phyloP scores from a whole-genome alignment of 2,888 invertebrate species.

The Erpobdella octoculata region DNA sequence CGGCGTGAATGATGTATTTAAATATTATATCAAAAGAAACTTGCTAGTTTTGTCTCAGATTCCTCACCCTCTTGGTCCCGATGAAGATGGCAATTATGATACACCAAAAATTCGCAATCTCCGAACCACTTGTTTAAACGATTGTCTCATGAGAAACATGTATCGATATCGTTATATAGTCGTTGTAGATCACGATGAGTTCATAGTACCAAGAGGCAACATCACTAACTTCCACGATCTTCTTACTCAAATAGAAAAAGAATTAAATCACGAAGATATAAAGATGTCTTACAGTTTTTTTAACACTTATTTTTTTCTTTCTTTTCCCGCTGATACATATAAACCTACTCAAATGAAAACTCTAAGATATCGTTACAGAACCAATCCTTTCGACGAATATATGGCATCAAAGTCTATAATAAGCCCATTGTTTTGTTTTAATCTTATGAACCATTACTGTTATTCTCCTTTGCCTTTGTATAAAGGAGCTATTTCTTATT shows the following conservation, averaged over 20 bases:
- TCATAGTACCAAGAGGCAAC: slow-evolving; percentile 32
- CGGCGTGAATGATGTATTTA: slow-evolving; percentile 23
- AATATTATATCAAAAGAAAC: slow-evolving; percentile 31
- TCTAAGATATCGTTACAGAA: slow-evolving; percentile 6
- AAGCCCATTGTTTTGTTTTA: slow-evolving; percentile 32
- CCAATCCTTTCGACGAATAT: slow-evolving; percentile 16
- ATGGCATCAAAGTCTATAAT: slow-evolving; percentile 33
- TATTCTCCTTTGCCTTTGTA: slow-evolving; percentile 24
- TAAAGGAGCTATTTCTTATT: slow-evolving; percentile 3
- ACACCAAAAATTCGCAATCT: slow-evolving; percentile 18
- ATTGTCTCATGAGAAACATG: slow-evolving; percentile 37
- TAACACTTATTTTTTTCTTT: slow-evolving; percentile 34
- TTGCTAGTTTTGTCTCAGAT: slow-evolving; percentile 30
- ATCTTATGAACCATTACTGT: slow-evolving; percentile 38
- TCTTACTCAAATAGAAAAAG: neutral
- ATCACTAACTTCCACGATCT: slow-evolving; percentile 11
- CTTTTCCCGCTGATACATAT: slow-evolving; percentile 19
- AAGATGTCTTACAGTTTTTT: slow-evolving; percentile 33
- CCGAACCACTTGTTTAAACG: slow-evolving; percentile 35
- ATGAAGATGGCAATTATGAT: too few species aligned
- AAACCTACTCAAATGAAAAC: slow-evolving; percentile 21
- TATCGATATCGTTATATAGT: slow-evolving; percentile 31
- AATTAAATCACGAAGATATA: slow-evolving; percentile 20
- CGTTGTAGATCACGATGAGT: slow-evolving; percentile 31
- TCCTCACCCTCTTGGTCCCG: slow-evolving; percentile 30